A percentile compares a stretch with the other conserved stretches of the same genome.
These are phyloP conservation scores for Ommatoiulus sabulosus DNA, from an alignment of 2,888 invertebrate genomes.

Conservation along the genomic window DNA sequence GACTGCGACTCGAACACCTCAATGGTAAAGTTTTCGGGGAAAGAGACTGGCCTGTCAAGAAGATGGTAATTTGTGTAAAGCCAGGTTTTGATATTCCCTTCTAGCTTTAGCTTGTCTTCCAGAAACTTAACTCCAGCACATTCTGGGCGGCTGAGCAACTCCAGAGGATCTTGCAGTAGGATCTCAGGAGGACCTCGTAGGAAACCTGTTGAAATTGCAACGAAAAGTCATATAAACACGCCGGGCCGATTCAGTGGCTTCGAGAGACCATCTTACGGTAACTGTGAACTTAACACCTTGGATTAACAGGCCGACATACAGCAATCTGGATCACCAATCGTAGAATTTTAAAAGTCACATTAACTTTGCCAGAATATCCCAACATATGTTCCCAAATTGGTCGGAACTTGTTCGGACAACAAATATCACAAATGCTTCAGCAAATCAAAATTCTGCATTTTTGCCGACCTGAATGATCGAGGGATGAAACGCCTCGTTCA, in stretches of 20 bases:
- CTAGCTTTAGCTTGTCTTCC: constrained; percentile 14
- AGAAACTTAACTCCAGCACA: background rate
- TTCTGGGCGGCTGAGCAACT: background rate
- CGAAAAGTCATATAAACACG: background rate
- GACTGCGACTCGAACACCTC: background rate
- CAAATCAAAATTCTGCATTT: no score
- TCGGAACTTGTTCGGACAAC: no score
- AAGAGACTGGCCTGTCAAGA: background rate
- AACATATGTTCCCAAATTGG: no score
- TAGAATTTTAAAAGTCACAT: no score
- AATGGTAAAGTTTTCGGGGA: background rate
- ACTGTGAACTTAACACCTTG: background rate
- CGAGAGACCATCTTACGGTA: background rate
- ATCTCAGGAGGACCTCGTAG: background rate
- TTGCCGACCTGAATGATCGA: no score
- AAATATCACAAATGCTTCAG: no score
- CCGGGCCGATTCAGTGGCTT: constrained; percentile 26
- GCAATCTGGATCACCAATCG: no score
- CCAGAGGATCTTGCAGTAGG: constrained; percentile 1
- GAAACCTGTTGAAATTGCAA: constrained; percentile 21
- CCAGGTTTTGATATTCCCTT: constrained; percentile 13
- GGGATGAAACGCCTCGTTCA: no score
- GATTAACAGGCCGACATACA: no score
- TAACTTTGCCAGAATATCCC: no score
- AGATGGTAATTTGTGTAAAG: constrained; percentile 15